Base-by-base conservation (phyloP, 1,140 invertebrate species). In the Anoplophora glabripennis region DNA sequence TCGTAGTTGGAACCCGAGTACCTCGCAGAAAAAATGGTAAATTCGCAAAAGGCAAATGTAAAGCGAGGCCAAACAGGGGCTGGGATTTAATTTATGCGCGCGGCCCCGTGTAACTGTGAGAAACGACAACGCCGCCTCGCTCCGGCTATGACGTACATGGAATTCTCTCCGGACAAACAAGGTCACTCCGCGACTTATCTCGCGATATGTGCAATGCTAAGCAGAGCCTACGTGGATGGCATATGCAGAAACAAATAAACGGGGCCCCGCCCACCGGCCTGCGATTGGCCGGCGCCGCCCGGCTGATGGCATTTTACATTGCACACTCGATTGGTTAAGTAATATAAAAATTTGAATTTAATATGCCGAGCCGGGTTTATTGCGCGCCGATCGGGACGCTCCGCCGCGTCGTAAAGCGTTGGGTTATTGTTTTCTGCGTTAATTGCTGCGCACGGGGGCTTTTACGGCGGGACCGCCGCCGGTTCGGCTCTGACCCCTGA, bases 311-410 rank as follows among this genome's bases (percentile, higher is more conserved):
- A 70, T 68, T 68, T 63, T 60, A 64, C 65, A 57, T 66, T 66
- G 59, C 64, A 64, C 65, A 68, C 59, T 59, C 66, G 63, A 70
- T 70, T 70, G 68, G 68, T 68, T 70, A 65, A 66, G 58, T 68
- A 58, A 67, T 70, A 63, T 67, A 70, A 70, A 70, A 70, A 70
- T 70, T 70, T 59, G 64, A 70, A 68, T 70, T 70, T 70, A 67
- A 70, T 69, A 69, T 69, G 60, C 52, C 10, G 53, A 37, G 52
- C 46, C 49, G 42, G 21, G 10, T 10, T 40, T 11, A 40, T 28
- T 17, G 44, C 44, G 38, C 28, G 17, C 28, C 28, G 28, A 21
- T 17, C 11, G 38, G 38, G 11, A 46, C 44, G 44, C n/a, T n/a
- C n/a, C 44, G 28, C 18, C 44, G 44, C 12, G 28, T 34, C 40